Base-by-base conservation (phyloP, 2,797 vertebrate species). In the Hippocampus kuda region DNA sequence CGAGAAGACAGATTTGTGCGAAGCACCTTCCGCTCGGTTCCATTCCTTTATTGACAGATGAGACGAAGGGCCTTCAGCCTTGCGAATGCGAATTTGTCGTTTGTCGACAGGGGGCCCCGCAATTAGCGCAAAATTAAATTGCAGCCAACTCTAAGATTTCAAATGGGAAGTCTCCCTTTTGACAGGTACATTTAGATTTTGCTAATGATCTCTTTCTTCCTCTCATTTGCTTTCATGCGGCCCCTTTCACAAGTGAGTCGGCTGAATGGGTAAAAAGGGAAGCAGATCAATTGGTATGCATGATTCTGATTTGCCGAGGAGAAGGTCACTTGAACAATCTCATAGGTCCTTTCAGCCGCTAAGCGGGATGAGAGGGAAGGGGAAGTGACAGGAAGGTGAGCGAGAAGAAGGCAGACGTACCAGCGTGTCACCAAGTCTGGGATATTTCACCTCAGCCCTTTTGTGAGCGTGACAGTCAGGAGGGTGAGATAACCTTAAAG, bases 311-410 rank as follows among this genome's bases (percentile, higher is more conserved):
- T 82, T 84, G 69, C 72, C 70, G 16, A 79, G 78, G 85, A 88
- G 86, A 90, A 89, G 88, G 89, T 90, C 88, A 89, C 85, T 86
- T 78, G 81, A 78, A 81, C 83, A 81, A 86, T 88, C 85, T 83
- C 86, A 86, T 86, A 65, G 84, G 82, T 72, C 75, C 82, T 79
- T 84, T 83, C 73, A 83, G 83, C 80, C 68, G 68, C 77, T 70
- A 78, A 38, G 84, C 74, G 27, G 80, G 72, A 79, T 61, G 81
- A 72, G 63, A 48, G 51, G 53, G 61, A n/a, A 30, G 34, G 34
- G 34, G 73, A 48, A 65, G 73, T 84, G 86, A 83, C 81, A 80
- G 83, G 72, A 70, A 82, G 81, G 80, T 77, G 83, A 80, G 76
- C 72, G 75, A 72, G 54, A 73, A 77, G 74, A 74, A 67, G 81